Evolutionary conservation across 2,888 invertebrate genomes (phyloP).

Genomic region (Torymus tubicola): DNA sequence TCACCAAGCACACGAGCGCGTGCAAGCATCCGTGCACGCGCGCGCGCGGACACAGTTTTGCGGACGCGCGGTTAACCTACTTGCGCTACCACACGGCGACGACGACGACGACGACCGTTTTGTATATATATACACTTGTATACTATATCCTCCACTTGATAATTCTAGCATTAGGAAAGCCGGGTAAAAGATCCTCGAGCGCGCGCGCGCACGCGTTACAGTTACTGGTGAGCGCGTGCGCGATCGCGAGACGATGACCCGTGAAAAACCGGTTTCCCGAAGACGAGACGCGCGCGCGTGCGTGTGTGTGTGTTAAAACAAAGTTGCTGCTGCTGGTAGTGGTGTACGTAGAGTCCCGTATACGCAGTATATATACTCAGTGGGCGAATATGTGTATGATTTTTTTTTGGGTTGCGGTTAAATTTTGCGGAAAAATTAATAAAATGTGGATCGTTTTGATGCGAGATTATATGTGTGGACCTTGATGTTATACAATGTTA

Average conservation of each 20-base stretch:
- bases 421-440: no score
- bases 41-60: background rate
- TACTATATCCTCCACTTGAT: slow-evolving; percentile 23
- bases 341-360: background rate
- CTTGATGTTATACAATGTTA: no score
- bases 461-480: no score
- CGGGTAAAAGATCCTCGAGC: slow-evolving; percentile 58
- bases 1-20: no score
- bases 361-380: background rate
- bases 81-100: slow-evolving; percentile 49
- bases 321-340: slow-evolving; percentile 4
- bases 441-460: no score
- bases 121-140: no score
- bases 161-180: slow-evolving; percentile 65
- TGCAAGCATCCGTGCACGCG: no score
- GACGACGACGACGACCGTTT: no score
- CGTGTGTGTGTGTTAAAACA: no score
- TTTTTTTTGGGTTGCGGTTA: background rate
- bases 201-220: slow-evolving; percentile 59
- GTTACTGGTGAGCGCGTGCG: slow-evolving; percentile 54
- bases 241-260: slow-evolving; percentile 62
- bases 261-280: slow-evolving; percentile 63
- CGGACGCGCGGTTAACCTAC: slow-evolving; percentile 64
- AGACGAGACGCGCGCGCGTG: slow-evolving; percentile 1
- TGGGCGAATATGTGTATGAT: background rate